Conservation (phyloP, 1,140 invertebrate genomes). For the Stegodyphus dumicola region DNA sequence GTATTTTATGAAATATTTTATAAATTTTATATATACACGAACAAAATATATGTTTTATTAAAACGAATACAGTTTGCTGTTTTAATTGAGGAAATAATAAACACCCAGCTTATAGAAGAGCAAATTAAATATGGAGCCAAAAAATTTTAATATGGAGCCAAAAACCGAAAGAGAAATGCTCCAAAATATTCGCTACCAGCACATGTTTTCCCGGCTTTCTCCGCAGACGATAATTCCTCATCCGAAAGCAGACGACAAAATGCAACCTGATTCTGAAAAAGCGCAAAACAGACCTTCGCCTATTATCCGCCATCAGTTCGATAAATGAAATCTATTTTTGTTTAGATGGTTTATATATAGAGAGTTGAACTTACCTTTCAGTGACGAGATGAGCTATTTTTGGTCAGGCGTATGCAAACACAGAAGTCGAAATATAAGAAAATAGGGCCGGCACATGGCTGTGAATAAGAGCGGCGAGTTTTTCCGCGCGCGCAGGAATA, state of each 20-base stretch:
- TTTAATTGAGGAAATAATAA: too few species aligned
- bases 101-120: too few species aligned
- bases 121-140: too few species aligned
- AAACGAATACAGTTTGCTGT: too few species aligned
- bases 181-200: not conserved
- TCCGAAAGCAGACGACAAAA: constrained; percentile 23
- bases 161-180: constrained; percentile 20
- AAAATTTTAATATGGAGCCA: not conserved
- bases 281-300: constrained; percentile 17
- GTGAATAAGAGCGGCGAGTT: constrained; percentile 14
- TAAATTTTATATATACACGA: too few species aligned
- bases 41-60: too few species aligned
- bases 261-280: constrained; percentile 1
- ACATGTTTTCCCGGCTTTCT: constrained; percentile 15
- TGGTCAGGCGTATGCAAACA: constrained; percentile 35
- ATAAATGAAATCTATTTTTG: constrained; percentile 39
- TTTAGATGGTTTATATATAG: constrained; percentile 33
- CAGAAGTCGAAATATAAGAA: constrained; percentile 37
- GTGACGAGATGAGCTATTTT: constrained; percentile 45
- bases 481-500: constrained; percentile 7
- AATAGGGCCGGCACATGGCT: constrained; percentile 19
- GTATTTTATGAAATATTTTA: too few species aligned
- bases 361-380: constrained; percentile 32
- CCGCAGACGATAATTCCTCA: constrained; percentile 6
- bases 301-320: constrained; percentile 28